Evolutionary conservation across 2,797 vertebrate species (phyloP), one percentile per base, ranked within the genome.

Genomic region (Hephaestus fuliginosus): DNA sequence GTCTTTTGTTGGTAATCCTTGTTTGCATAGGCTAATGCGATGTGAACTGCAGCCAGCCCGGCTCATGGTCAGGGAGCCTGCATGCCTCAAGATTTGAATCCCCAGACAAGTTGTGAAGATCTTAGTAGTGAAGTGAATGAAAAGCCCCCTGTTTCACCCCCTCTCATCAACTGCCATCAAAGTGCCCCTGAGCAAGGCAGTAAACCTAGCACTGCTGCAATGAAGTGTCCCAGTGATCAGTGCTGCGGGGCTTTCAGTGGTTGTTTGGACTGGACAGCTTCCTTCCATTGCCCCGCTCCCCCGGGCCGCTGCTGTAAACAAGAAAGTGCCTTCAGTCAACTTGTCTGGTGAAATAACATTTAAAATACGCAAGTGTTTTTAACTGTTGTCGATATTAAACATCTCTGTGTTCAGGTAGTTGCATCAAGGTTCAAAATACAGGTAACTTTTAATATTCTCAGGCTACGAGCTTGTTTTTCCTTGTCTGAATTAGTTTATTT

Each of bases 231-330:
- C 65, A 20, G 56, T 28, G 58, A 70, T 76, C 65, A 62, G 1
- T 10, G 60, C 80, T 88, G 82, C 66, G n/a, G 79, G 80, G 70
- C 79, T 53, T 68, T 64, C 67, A 20, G 71, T 1, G n/a, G 81
- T 74, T 85, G 73, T 86, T 89, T 81, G 58, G 76, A 65, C 81
- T 48, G 61, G 60, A 70, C 63, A 3, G 28, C 68, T 81, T 87
- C 78, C 82, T 58, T 39, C 36, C 36, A 39, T 39, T 43, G 20
- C 44, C 44, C 25, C 17, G 57, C 56, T 84, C 57, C 76, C 73
- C 77, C 36, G 55, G 76, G 78, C 76, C 7, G 1, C 52, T 52
- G 28, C 49, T 80, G 63, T 78, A 83, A 76, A 82, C 61, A 83
- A 82, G 20, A 81, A 63, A 73, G n/a, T 58, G 1, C 43, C 20